These are phyloP conservation scores for Brachionus manjavacas DNA, from an alignment of 1,140 invertebrate species.

Conservation along the genomic window DNA sequence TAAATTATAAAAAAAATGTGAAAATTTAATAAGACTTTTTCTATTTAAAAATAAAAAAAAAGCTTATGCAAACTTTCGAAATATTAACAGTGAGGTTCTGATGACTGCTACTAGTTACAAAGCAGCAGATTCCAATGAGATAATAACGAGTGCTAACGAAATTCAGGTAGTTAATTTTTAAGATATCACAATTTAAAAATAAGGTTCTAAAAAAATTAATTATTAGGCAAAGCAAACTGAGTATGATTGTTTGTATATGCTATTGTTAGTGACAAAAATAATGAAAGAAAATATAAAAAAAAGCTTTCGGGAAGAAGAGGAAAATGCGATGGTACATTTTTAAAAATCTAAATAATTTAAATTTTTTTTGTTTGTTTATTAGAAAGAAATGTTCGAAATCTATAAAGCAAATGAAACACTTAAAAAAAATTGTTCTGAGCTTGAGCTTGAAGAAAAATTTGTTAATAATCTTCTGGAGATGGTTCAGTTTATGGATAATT, in stretches of 20 bases:
- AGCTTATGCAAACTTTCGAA: not conserved
- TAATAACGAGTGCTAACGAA: not conserved
- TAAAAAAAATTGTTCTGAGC: conserved; percentile 18
- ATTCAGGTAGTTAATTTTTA: not conserved
- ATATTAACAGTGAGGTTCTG: conserved; percentile 8
- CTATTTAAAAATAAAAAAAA: no score
- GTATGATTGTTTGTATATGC: not conserved
- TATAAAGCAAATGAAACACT: conserved; percentile 20
- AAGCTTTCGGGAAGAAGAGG: not conserved
- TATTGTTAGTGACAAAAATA: not conserved
- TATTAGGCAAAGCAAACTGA: not conserved
- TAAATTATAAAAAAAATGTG: no score
- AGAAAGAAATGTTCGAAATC: conserved; percentile 15
- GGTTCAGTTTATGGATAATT: conserved; percentile 29
- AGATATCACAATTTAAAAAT: not conserved
- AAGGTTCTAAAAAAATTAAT: not conserved
- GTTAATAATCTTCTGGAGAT: conserved; percentile 24
- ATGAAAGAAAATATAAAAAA: conserved; percentile 14
- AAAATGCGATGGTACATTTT: not conserved
- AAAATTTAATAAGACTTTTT: no score
- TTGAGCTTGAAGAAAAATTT: conserved; percentile 24
- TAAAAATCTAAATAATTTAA: not conserved
- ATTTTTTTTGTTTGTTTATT: not conserved
- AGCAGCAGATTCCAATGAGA: not conserved
- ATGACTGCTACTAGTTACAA: not conserved